Percentiles rank a stretch among this genome's conserved stretches.
phyloP scores from a whole-genome alignment of 2,797 vertebrate genomes.

The Lacerta bilineata region DNA sequence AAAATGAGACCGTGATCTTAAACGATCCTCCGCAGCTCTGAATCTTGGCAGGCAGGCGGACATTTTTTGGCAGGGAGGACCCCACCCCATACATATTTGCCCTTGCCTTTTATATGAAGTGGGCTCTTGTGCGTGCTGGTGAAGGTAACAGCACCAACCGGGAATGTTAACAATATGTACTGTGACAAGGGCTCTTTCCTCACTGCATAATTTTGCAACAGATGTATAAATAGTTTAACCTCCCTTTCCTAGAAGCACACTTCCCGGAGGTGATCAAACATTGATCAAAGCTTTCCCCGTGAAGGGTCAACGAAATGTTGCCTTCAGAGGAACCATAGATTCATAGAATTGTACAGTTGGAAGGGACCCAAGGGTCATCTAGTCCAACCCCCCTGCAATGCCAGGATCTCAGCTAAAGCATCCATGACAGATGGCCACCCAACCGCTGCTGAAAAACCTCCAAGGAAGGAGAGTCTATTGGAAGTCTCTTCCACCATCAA shows the following conservation, averaged over 20 bases:
- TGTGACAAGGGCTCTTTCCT: background rate
- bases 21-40: slow-evolving; percentile 28
- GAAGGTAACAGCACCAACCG: background rate
- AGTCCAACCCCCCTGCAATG: too few species aligned
- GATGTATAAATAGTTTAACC: slow-evolving; percentile 19
- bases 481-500: too few species aligned
- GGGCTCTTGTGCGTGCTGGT: background rate
- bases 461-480: too few species aligned
- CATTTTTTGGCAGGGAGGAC: slow-evolving; percentile 9
- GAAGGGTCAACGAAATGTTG: background rate
- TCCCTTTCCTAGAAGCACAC: rapidly evolving
- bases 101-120: background rate
- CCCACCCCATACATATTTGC: rapidly evolving
- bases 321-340: background rate
- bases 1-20: slow-evolving; percentile 30
- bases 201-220: background rate
- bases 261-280: background rate
- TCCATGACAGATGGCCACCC: too few species aligned
- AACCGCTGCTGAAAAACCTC: too few species aligned
- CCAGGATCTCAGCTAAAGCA: too few species aligned
- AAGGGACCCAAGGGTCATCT: too few species aligned
- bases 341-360: too few species aligned
- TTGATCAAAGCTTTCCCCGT: background rate
- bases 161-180: slow-evolving; percentile 8
- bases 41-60: slow-evolving; percentile 43